These are phyloP conservation scores for Setophaga kirtlandii DNA, from an alignment of 2,113 vertebrate species.

Conservation along the genomic window DNA sequence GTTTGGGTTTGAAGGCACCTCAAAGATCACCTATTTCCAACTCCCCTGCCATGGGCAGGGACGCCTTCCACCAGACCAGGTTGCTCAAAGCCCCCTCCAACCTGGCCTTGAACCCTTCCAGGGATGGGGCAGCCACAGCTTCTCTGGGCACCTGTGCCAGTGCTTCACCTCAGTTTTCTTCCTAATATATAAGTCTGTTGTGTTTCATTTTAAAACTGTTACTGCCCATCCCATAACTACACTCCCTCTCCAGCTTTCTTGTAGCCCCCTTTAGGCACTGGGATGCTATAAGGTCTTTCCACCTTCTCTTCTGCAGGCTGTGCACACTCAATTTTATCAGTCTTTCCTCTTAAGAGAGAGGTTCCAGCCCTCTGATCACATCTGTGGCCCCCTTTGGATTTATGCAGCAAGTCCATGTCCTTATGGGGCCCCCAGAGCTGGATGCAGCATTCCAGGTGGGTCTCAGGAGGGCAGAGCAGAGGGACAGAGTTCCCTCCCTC, in stretches of 20 bases:
- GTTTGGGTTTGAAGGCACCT: not conserved
- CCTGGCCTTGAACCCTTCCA: not conserved
- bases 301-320: not conserved
- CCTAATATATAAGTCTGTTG: too few species aligned
- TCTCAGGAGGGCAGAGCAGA: not conserved
- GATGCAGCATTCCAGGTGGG: not conserved
- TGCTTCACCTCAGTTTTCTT: not conserved
- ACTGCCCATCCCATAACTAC: not conserved
- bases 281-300: not conserved
- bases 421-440: not conserved
- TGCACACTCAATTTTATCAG: not conserved
- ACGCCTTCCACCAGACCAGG: not conserved
- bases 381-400: not conserved
- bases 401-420: not conserved
- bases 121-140: not conserved
- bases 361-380: not conserved
- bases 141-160: not conserved
- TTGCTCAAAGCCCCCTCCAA: not conserved
- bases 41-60: not conserved
- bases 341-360: not conserved
- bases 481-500: not conserved
- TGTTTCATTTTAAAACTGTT: not conserved
- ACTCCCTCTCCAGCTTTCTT: not conserved
- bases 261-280: not conserved
- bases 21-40: not conserved